Evolutionary conservation across 2,113 vertebrate species (phyloP).

Genomic region (Crotalus helleri): DNA sequence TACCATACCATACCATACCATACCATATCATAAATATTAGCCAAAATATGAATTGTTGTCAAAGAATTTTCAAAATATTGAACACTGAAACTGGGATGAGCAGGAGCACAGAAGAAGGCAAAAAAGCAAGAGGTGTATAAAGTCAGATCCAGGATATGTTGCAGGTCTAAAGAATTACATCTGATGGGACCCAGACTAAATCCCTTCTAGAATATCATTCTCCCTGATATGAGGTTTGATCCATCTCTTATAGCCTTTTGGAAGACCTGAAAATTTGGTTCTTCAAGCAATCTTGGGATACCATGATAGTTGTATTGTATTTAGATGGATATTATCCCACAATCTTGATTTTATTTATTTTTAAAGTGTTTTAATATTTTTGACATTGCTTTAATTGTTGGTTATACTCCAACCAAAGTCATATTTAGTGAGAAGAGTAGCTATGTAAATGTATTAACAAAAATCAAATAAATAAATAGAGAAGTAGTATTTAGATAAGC

Average conservation of each 20-base stretch:
- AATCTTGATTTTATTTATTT: not conserved
- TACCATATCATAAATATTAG: not conserved
- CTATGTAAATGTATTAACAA: not conserved
- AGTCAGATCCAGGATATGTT: not conserved
- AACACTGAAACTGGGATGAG: not conserved
- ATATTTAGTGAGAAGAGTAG: not conserved
- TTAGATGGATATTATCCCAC: not conserved
- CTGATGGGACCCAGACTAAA: not conserved
- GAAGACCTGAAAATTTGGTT: not conserved
- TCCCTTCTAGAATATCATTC: not conserved
- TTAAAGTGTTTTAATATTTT: not conserved
- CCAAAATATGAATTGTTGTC: not conserved
- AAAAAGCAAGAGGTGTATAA: not conserved
- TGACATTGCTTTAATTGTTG: not conserved
- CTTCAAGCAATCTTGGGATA: not conserved
- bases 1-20: not conserved
- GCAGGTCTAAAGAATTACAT: not conserved
- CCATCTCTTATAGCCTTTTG: not conserved
- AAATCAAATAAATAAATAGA: not conserved
- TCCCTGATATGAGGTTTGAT: not conserved
- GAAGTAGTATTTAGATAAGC: not conserved
- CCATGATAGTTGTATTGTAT: not conserved
- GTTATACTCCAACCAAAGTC: not conserved
- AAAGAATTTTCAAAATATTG: not conserved
- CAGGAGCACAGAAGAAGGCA: not conserved